Evolutionary conservation across 92 coral and sea anemone genomes (phyloP), one percentile per base, ranked within the genome.

Genomic region (Blastomussa wellsi): DNA sequence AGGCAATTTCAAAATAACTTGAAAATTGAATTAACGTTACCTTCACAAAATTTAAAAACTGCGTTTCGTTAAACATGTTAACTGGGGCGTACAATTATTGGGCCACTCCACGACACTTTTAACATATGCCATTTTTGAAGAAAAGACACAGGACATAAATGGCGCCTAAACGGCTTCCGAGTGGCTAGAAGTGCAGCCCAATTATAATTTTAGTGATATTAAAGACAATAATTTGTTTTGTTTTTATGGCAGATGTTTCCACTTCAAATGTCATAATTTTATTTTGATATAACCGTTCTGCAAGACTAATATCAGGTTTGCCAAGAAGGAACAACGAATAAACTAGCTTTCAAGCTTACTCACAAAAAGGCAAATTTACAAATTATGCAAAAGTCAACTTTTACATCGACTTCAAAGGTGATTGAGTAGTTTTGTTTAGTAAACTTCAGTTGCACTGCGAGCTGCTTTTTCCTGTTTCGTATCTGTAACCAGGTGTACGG

Each of bases 191-290:
- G 74, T 41, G 80, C 38, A 20, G 37, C 31, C 37, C 60, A 60
- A 83, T 83, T 72, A 72, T 53, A 74, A 55, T 73, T 83, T 83
- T 62, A 83, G 35, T 47, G 74, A 74, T 60, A 74, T 74, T 74
- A 32, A 52, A 41, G 73, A 74, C 41, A 60, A 60, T 55, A 83
- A 74, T 83, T 55, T 82, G 71, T 59, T 83, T 75, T 39, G 80
- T 62, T 59, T 57, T 41, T 36, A 16, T 20, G 39, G 78, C 86
- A 71, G 86, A 83, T 83, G 80, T 52, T 77, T 28, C 19, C 7
- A 28, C 42, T 59, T 73, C 37, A 73, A 20, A 28, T 28, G 41
- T 39, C 72, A 74, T 28, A 44, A 81, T 69, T 55, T 78, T 24
- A 32, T 39, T 68, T 13, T 78, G 22, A 36, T 37, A 55, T 33